Conservation (phyloP, 1,140 invertebrate species). For the Andricus grossulariae region DNA sequence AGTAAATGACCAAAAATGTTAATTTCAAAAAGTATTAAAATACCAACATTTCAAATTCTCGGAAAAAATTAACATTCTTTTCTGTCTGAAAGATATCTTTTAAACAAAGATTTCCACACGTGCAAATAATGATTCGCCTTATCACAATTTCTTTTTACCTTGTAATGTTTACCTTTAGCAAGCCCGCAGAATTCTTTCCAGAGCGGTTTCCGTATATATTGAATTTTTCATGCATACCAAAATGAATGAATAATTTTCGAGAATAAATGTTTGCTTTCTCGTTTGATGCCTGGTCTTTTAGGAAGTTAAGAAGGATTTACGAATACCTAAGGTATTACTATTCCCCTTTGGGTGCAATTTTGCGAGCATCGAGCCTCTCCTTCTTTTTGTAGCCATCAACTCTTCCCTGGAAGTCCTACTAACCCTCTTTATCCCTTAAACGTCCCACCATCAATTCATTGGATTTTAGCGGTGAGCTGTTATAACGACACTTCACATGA, state of each 20-base stretch:
- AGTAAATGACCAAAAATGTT: too few species aligned
- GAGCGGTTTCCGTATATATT: background rate
- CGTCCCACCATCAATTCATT: constrained; percentile 62
- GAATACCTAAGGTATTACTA: constrained; percentile 19
- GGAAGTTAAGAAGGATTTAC: constrained; percentile 7
- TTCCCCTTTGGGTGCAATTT: constrained; percentile 28
- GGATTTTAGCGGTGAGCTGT: constrained; percentile 61
- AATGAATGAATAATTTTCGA: background rate
- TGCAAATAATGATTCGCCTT: too few species aligned
- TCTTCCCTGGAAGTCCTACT: constrained; percentile 8
- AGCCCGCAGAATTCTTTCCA: too few species aligned
- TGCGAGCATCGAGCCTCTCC: constrained; percentile 3
- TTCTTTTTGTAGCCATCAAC: constrained; percentile 20
- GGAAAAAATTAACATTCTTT: too few species aligned
- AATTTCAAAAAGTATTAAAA: too few species aligned
- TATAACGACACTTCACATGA: constrained; percentile 57
- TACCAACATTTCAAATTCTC: too few species aligned
- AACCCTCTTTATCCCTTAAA: constrained; percentile 9
- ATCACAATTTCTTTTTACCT: too few species aligned
- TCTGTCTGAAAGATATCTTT: too few species aligned
- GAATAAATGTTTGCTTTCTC: constrained; percentile 12
- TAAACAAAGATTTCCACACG: too few species aligned
- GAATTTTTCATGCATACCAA: background rate
- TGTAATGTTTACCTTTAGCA: too few species aligned
- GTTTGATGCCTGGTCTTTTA: constrained; percentile 1